Evolutionary conservation across 1,140 invertebrate species (phyloP), one percentile per base, ranked within the genome.

Genomic region (Eurosta solidaginis): DNA sequence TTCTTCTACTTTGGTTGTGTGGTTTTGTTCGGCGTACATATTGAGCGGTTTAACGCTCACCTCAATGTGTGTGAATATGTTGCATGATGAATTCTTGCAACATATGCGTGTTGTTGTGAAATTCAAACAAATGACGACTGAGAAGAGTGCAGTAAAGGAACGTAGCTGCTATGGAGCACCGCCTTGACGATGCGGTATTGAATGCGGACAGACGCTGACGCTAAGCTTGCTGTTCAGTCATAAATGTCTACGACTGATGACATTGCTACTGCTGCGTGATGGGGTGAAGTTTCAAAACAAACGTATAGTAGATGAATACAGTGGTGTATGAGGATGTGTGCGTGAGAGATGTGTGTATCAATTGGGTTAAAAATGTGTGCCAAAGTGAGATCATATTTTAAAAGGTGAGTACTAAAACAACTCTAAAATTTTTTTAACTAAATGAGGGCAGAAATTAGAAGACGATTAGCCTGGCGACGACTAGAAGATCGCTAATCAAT

Each of bases 51-150:
- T 99, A 90, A 96, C 97, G 1, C 89, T 99, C 47, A 96, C 97
- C 17, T 96, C 97, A 29, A 98, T 98, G 96, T 98, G 96, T 82
- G 98, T 98, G 89, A 98, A 98, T 87, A 93, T 99, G 44, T 93
- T 99, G 75, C 97, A 99, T 88, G 96, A 98, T 84, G 96, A 98
- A 87, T 94, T 95, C 63, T 92, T 95, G 17, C 93, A 95, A 88
- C 91, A 93, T 77, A 88, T 94, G 20, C 91, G 91, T 80, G 93
- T 94, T 82, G 90, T 91, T 29, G 86, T 87, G 42, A 89, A 91
- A 79, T 85, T 85, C 45, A 88, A 88, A 59, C 85, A 82, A 86
- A 88, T 80, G 0, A 82, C 85, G 17, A 89, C 33, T 17, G 5
- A 33, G 63, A 47, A 47, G 54, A 50, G 52, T 63, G 73, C 74